These are phyloP conservation scores for Apolygus lucorum DNA, from an alignment of 1,140 invertebrate species.

Conservation along the genomic window DNA sequence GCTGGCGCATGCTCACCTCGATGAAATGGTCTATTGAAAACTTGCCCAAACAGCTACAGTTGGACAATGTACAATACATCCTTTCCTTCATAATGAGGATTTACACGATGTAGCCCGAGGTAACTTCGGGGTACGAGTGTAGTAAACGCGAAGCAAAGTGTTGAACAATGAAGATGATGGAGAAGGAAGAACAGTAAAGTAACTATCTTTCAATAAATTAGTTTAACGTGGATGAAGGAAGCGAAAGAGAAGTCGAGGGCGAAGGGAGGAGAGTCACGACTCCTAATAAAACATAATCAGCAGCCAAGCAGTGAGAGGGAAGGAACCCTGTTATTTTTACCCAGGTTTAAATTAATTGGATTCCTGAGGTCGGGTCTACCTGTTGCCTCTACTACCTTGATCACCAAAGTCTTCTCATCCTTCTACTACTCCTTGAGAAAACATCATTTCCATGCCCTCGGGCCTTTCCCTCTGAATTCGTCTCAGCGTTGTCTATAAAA, in stretches of 20 bases:
- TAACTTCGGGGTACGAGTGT: too few species aligned
- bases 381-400: constrained; percentile 11
- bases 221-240: background rate
- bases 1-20: too few species aligned
- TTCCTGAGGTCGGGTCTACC: constrained; percentile 20
- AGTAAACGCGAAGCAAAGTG: background rate
- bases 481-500: background rate
- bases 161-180: background rate
- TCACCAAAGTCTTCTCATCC: constrained; percentile 12
- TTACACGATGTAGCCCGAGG: too few species aligned
- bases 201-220: constrained; percentile 13
- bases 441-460: background rate
- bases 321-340: constrained; percentile 28
- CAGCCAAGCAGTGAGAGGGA: constrained; percentile 6
- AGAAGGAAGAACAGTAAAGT: constrained; percentile 9
- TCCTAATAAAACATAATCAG: constrained; percentile 21
- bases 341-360: constrained; percentile 29
- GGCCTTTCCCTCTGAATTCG: background rate
- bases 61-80: too few species aligned
- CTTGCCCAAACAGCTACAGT: too few species aligned
- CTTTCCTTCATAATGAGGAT: too few species aligned
- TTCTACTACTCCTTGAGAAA: constrained; percentile 4
- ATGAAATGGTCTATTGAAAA: too few species aligned
- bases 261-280: constrained; percentile 14
- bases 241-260: background rate